Evolutionary conservation across 2,797 vertebrate species (phyloP), one percentile per base, ranked within the genome.

Genomic region (Phrynocephalus guinanensis): DNA sequence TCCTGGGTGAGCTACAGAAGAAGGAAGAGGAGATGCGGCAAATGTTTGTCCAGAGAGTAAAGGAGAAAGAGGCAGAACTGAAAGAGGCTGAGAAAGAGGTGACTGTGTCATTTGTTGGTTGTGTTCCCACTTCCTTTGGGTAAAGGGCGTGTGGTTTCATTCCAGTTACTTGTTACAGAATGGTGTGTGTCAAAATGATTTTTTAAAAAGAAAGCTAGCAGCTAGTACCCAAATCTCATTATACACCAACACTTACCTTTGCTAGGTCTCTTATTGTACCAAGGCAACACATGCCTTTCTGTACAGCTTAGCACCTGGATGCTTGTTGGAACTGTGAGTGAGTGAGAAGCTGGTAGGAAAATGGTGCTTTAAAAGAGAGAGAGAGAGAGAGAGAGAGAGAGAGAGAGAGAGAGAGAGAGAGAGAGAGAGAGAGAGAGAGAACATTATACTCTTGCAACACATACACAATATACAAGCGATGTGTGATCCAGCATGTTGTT

Each of bases 81-180:
- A 99, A 99, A 93, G 99, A 99, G 91, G 99, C 99, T 63, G 99
- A 99, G 94, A 99, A 99, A 95, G 99, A 99, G 98, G 99, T 99
- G 90, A 84, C 28, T 50, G 38, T 5, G 48, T n/a, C 16, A 56
- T 50, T 68, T 11, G 1, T 28, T 24, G 15, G 10, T 60, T 48
- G 52, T 20, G 24, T 28, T 52, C 28, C 22, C 68, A 71, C 8
- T 44, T 44, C 30, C 15, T n/a, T 73, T 26, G 50, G 52, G 10
- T 63, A 63, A 63, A 18, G 18, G 26, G 5, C 30, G 28, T 50
- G 44, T 26, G 1, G 38, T 73, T 11, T 15, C 0, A 68, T 78
- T 52, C n/a, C 30, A 6, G 26, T 77, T 9, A 1, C 28, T 44
- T 5, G 5, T 33, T 30, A 72, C n/a, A 60, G 70, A 15, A 30